Conservation (phyloP, 2,113 vertebrate genomes). For the Chrysochloris asiatica region DNA sequence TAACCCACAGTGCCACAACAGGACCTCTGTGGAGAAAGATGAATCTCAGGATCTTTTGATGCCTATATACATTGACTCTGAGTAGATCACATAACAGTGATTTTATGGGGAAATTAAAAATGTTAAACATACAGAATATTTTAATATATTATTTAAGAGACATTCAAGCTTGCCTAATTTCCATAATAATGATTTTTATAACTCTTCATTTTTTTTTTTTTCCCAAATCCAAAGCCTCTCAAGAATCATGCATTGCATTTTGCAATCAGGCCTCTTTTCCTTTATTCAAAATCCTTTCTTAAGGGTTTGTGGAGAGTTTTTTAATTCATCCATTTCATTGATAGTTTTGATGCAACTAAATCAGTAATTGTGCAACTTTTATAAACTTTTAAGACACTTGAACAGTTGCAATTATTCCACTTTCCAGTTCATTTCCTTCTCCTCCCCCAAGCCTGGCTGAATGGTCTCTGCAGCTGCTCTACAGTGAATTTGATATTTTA, state of each 20-base stretch:
- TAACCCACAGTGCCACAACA: no score
- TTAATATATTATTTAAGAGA: neutral
- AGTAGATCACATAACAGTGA: no score
- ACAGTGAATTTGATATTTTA: rapidly evolving
- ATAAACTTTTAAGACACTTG: neutral
- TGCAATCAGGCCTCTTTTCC: neutral
- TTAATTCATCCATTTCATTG: neutral
- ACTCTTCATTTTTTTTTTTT: neutral
- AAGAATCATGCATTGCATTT: neutral
- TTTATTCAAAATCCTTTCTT: neutral
- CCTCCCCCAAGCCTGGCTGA: rapidly evolving
- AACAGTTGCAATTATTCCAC: neutral
- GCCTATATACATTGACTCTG: no score
- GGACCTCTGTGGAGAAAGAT: no score
- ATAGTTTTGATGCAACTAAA: neutral
- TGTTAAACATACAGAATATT: no score
- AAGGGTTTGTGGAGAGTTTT: no score
- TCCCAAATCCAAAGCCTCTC: neutral
- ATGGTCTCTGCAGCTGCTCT: no score
- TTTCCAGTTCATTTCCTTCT: neutral
- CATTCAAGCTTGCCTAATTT: neutral
- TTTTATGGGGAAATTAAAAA: no score
- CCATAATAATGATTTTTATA: neutral
- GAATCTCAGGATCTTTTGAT: no score
- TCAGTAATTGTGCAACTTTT: rapidly evolving